Evolutionary conservation across 2,888 invertebrate genomes (phyloP).

Genomic region (Platycnemis pennipes): DNA sequence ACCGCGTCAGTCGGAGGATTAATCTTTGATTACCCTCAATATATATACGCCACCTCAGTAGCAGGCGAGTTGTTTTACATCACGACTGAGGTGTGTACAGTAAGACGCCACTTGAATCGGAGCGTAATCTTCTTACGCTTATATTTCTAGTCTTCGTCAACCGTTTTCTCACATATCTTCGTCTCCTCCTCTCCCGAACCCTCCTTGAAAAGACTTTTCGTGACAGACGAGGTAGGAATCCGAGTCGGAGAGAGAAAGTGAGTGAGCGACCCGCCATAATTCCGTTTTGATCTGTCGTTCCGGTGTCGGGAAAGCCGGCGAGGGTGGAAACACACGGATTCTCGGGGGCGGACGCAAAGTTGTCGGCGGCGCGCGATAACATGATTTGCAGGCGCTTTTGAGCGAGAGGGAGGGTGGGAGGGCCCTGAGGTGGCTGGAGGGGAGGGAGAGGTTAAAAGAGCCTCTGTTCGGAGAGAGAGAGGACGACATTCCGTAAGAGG

Average conservation of each 20-base stretch:
- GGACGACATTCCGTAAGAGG: background rate
- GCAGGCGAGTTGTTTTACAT: too few relatives aligned
- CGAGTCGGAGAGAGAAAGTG: background rate
- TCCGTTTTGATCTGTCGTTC: slow-evolving; percentile 4
- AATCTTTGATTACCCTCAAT: too few relatives aligned
- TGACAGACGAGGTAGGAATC: background rate
- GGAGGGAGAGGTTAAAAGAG: background rate
- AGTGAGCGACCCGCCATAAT: background rate
- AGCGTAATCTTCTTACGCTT: background rate
- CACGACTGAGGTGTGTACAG: background rate
- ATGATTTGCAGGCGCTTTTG: background rate
- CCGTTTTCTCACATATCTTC: background rate
- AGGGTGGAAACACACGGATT: background rate
- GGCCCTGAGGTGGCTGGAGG: background rate
- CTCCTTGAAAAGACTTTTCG: background rate
- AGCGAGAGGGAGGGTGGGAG: background rate
- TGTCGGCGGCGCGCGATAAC: slow-evolving; percentile 2
- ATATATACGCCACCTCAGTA: too few relatives aligned
- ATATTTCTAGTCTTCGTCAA: background rate
- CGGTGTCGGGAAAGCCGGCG: background rate
- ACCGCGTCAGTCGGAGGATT: too few relatives aligned
- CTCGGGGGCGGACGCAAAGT: background rate
- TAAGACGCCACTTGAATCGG: background rate
- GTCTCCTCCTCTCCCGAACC: background rate
- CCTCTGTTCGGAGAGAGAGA: background rate